Percentiles rank a stretch among this genome's conserved stretches.
phyloP scores from a whole-genome alignment of 2,113 vertebrate species.

The Bombycilla garrulus region DNA sequence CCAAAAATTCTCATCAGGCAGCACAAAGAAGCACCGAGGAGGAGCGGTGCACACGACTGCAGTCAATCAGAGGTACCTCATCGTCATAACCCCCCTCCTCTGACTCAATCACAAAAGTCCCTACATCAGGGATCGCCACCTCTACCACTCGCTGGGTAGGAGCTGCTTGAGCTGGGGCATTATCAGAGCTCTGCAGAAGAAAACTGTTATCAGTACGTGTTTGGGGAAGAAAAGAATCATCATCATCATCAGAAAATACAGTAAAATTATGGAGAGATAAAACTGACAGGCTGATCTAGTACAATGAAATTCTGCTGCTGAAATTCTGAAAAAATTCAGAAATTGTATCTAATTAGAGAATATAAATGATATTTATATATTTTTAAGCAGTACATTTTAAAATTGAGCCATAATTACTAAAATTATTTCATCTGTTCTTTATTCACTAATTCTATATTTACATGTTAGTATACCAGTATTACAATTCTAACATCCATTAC shows the following conservation, averaged over 20 bases:
- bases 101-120: constrained; percentile 92
- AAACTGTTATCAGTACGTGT: constrained; percentile 64
- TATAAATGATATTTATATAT: neutral
- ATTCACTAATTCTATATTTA: neutral
- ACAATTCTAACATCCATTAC: neutral
- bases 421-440: neutral
- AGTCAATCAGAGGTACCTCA: constrained; percentile 83
- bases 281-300: neutral
- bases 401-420: neutral
- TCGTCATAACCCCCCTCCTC: constrained; percentile 97
- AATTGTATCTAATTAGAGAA: neutral
- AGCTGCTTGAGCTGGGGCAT: constrained; percentile 73
- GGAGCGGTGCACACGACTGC: constrained; percentile 36
- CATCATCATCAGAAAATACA: constrained; percentile 1
- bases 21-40: constrained; percentile 51
- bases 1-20: constrained; percentile 51
- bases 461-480: neutral
- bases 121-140: constrained; percentile 93
- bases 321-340: neutral
- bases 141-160: constrained; percentile 87
- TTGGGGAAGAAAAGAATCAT: neutral
- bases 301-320: neutral
- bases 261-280: neutral
- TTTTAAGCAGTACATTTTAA: neutral
- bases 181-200: constrained; percentile 81